Conservation (phyloP, 2,797 vertebrate genomes). For the Crax fasciolata region DNA sequence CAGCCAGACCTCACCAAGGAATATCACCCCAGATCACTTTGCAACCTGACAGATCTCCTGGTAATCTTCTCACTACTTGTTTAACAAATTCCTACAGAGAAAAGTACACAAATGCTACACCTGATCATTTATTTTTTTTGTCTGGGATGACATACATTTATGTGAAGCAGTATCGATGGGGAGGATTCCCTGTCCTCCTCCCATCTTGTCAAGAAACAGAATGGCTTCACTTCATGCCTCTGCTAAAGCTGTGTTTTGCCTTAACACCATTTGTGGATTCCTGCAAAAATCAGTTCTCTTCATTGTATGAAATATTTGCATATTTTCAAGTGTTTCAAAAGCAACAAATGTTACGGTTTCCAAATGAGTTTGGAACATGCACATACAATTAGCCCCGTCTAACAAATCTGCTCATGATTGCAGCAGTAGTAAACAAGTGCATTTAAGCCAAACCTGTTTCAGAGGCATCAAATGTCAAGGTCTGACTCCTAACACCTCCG, state of each 20-base stretch:
- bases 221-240: not conserved
- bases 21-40: accelerated
- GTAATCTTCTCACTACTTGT: not conserved
- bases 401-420: slow-evolving; percentile 70
- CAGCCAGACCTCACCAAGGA: accelerated
- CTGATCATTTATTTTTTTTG: not conserved
- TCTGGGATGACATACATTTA: accelerated
- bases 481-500: not conserved
- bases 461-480: slow-evolving; percentile 63
- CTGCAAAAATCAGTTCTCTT: slow-evolving; percentile 34
- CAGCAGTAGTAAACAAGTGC: slow-evolving; percentile 64
- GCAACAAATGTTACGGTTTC: slow-evolving; percentile 69
- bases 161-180: accelerated
- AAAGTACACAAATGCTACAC: not conserved
- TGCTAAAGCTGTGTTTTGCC: not conserved
- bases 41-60: accelerated
- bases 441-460: slow-evolving; percentile 57
- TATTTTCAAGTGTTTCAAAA: slow-evolving; percentile 60
- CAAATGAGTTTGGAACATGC: slow-evolving; percentile 72
- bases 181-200: not conserved
- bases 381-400: slow-evolving; percentile 68
- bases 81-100: accelerated
- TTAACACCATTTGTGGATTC: not conserved
- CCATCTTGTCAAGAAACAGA: not conserved
- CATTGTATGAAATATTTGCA: slow-evolving; percentile 63